Evolutionary conservation across 2,113 vertebrate genomes (phyloP), one percentile per base, ranked within the genome.

Genomic region (Poecilia latipinna): DNA sequence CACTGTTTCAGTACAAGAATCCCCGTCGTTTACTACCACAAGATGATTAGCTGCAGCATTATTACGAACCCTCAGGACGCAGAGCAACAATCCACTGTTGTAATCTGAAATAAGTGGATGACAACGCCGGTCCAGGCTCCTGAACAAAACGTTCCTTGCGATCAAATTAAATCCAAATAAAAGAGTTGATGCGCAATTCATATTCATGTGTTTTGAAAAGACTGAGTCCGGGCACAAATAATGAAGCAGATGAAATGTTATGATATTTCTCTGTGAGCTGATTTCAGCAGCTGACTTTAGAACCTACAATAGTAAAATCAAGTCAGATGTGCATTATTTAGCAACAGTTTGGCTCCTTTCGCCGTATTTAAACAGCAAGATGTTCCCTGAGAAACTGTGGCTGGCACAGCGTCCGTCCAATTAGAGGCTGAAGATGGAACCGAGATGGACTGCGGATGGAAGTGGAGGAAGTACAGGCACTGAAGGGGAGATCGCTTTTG

Each of bases 381-480:
- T 73, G 7, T 54, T 61, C 15, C 3, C 13, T 72, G 12, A 5
- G 3, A 32, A 71, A 67, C 24, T 70, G 42, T 8, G 24, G 44
- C 0, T 8, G 24, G 57, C 0, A 8, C 63, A 68, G 64, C 72
- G 68, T 72, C 37, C 72, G 68, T 68, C 37, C 61, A 68, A 48
- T 61, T 65, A 75, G 3, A 71, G 22, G 31, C 54, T 15, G 48
- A n/a, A 61, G 37, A 51, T 64, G 5, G 48, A 65, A 65, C 37
- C 51, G 8, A 61, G 28, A 61, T 37, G 29, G 71, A 61, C 64
- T 70, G 57, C 44, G 67, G 57, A 64, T 35, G 61, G 61, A 17
- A 61, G 54, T 26, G 17, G 39, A 12, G 4, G 60, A 32, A 26
- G 65, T 60, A 44, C 70, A 37, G 26, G 51, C 8, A 32, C 37